Evolutionary conservation across 2,888 invertebrate species (phyloP).

Genomic region (Podotricha telesiphe): DNA sequence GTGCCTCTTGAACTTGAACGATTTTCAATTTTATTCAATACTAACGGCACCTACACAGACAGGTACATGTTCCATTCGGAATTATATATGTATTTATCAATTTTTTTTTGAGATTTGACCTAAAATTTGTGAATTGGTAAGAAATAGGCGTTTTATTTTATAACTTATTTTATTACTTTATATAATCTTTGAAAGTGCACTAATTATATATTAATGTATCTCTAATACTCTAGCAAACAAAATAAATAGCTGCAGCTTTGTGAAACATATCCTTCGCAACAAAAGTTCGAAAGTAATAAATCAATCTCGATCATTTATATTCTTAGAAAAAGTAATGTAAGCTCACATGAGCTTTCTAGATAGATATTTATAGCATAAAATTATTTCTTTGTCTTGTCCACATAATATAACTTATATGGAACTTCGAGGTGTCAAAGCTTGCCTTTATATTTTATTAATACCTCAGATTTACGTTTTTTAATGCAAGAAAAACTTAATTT

Average conservation of each 20-base stretch:
- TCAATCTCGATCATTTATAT: slow-evolving; percentile 2
- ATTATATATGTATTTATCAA: too few relatives aligned
- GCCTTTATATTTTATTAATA: slow-evolving; percentile 7
- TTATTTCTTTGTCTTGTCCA: slow-evolving; percentile 3
- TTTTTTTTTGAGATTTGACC: too few relatives aligned
- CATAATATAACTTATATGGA: slow-evolving; percentile 4
- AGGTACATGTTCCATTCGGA: too few relatives aligned
- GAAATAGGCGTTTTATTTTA: too few relatives aligned
- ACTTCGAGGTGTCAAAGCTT: not conserved
- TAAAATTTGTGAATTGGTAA: too few relatives aligned
- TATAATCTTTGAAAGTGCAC: too few relatives aligned
- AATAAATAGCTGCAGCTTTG: not conserved
- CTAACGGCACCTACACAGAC: too few relatives aligned
- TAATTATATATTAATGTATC: too few relatives aligned
- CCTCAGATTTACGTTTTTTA: slow-evolving; percentile 3
- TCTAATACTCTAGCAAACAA: not conserved
- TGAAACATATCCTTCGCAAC: not conserved
- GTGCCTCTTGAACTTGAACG: too few relatives aligned
- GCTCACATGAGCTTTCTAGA: slow-evolving; percentile 17
- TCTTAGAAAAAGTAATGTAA: slow-evolving; percentile 18
- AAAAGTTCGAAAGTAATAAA: slow-evolving; percentile 8
- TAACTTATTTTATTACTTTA: too few relatives aligned
- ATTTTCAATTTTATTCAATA: too few relatives aligned
- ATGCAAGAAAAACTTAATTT: not conserved
- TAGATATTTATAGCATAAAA: slow-evolving; percentile 14